Base-by-base conservation (phyloP, 2,888 invertebrate genomes). In the Elegia similella region DNA sequence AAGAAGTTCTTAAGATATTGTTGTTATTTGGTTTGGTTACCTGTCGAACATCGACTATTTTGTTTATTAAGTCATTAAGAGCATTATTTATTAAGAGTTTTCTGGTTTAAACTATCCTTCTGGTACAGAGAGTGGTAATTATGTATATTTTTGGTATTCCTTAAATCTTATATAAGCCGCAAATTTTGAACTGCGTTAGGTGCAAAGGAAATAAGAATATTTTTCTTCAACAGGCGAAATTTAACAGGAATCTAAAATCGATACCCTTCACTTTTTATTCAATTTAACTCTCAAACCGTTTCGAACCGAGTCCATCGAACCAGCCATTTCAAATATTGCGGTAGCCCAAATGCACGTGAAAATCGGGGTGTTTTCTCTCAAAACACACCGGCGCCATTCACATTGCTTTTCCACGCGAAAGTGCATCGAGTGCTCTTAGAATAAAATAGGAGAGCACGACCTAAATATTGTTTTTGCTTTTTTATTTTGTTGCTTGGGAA, bases 381-480 rank as follows among this genome's bases (percentile, higher is more conserved):
- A 61, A 63, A 63, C 61, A 61, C 59, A 63, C 59, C 59, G 60
- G 61, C 61, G 58, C 60, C 42, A 52, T 60, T 66, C 59, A 32
- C 59, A 59, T 66, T 64, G 62, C 58, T 63, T 50, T 42, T 58
- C 59, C 50, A 54, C 60, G 52, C 60, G 58, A 59, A 70, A 67
- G 70, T 70, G 69, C 68, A 72, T 64, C 62, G 60, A 50, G 59
- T 56, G 60, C 43, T 43, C 54, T 54, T 54, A 44, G 59, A 59
- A 61, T 60, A 68, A 73, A 66, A 56, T 67, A 66, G 61, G 66
- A 70, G 71, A 70, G 65, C 66, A 62, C 72, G 76, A 75, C 80
- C 76, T 64, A 75, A 70, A 75, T 78, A 68, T 34, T 12, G 12
- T 38, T 38, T 38, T 38, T 38, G 38, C 10, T 38, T 38, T n/a